A percentile compares a stretch with the other conserved stretches of the same genome.
Evolutionary conservation across 2,113 vertebrate genomes (phyloP).

Genomic region (Barbus barbus): DNA sequence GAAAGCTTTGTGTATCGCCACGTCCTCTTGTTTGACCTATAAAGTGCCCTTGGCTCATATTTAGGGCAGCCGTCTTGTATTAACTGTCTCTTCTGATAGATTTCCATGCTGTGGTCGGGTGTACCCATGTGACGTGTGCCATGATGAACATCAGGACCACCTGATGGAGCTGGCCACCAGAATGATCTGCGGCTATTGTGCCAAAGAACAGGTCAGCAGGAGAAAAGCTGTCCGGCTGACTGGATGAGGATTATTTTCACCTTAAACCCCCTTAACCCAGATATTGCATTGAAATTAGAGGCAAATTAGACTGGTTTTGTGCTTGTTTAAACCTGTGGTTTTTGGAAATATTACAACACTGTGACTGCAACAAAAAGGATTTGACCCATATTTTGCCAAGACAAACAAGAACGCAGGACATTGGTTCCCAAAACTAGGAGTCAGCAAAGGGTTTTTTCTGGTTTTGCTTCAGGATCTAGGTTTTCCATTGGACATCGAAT

Average conservation of each 20-base stretch:
- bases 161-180: constrained; percentile 79
- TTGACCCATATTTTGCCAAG: background rate
- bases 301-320: background rate
- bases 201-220: constrained; percentile 79
- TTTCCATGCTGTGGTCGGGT: constrained; percentile 81
- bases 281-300: background rate
- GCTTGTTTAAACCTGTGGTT: background rate
- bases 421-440: background rate
- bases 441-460: background rate
- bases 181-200: constrained; percentile 82
- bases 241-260: background rate
- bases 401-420: background rate
- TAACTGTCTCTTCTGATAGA: constrained; percentile 54
- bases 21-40: background rate
- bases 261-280: background rate
- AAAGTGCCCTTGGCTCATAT: background rate
- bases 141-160: constrained; percentile 79
- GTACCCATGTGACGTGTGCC: constrained; percentile 79
- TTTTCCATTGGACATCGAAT: background rate
- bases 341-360: background rate
- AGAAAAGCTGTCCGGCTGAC: background rate
- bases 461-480: background rate
- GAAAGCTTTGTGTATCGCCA: background rate
- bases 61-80: background rate
- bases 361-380: background rate